Percentiles rank a stretch among this genome's conserved stretches.
phyloP scores from a whole-genome alignment of 2,888 invertebrate species.

The Drosophila prolongata region DNA sequence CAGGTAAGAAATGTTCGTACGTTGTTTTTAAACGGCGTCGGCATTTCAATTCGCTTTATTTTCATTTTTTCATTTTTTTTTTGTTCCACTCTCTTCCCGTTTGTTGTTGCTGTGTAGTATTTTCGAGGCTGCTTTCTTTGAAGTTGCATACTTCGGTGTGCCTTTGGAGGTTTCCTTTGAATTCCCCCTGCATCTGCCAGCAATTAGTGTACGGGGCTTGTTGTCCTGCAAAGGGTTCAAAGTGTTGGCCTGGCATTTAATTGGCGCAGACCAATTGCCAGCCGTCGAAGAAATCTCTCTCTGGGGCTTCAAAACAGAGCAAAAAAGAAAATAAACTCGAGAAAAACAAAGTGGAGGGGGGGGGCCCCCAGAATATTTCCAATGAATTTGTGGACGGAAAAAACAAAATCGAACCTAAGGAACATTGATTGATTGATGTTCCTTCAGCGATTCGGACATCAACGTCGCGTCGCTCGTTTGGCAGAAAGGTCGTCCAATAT shows the following conservation, averaged over 20 bases:
- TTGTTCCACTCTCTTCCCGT: constrained; percentile 45
- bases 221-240: constrained; percentile 62
- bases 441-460: constrained; percentile 49
- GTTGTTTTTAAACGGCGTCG: constrained; percentile 59
- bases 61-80: constrained; percentile 17
- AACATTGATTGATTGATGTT: constrained; percentile 77
- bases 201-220: constrained; percentile 77
- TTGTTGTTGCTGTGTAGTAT: constrained; percentile 40
- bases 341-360: neutral
- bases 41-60: constrained; percentile 69
- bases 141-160: constrained; percentile 73
- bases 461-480: constrained; percentile 54
- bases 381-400: constrained; percentile 57
- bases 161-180: constrained; percentile 73
- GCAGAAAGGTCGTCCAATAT: constrained; percentile 56
- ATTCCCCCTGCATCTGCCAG: constrained; percentile 72
- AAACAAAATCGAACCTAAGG: constrained; percentile 16
- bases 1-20: constrained; percentile 76
- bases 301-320: constrained; percentile 7
- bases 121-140: constrained; percentile 70
- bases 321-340: neutral
- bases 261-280: constrained; percentile 71
- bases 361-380: constrained; percentile 47
- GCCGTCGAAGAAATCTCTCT: constrained; percentile 22
- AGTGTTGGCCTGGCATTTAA: constrained; percentile 76